These are phyloP conservation scores for Teinopalpus imperialis DNA, from an alignment of 2,888 invertebrate genomes.

Conservation along the genomic window DNA sequence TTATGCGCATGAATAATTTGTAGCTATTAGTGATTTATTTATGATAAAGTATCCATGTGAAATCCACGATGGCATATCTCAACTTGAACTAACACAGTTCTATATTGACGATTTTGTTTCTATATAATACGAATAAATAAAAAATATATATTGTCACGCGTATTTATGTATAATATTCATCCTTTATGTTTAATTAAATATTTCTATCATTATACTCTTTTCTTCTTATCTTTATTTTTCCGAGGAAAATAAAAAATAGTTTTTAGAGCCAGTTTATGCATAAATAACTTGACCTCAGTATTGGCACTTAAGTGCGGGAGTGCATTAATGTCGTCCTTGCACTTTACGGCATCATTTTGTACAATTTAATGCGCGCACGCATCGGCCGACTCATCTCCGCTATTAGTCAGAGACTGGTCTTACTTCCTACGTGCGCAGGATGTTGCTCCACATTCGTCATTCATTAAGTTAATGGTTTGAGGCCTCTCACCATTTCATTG, in stretches of 20 bases:
- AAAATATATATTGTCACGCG: background rate
- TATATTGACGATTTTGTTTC: slow-evolving; percentile 15
- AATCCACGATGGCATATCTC: slow-evolving; percentile 54
- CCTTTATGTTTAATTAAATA: too few species aligned
- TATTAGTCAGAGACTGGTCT: slow-evolving; percentile 69
- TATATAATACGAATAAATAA: background rate
- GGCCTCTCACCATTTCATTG: slow-evolving; percentile 54
- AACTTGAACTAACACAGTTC: slow-evolving; percentile 9
- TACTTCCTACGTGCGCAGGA: slow-evolving; percentile 71
- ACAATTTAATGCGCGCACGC: slow-evolving; percentile 36
- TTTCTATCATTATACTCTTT: slow-evolving; percentile 2
- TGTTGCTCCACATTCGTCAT: slow-evolving; percentile 74
- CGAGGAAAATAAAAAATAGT: slow-evolving; percentile 36
- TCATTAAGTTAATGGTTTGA: slow-evolving; percentile 67
- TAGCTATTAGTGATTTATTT: slow-evolving; percentile 73
- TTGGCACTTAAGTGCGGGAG: slow-evolving; percentile 45
- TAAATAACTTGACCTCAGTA: slow-evolving; percentile 44
- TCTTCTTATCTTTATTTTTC: slow-evolving; percentile 6
- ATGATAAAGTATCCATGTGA: slow-evolving; percentile 62
- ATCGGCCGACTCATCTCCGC: slow-evolving; percentile 58
- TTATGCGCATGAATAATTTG: slow-evolving; percentile 80
- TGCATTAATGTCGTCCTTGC: slow-evolving; percentile 63
- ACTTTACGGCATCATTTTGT: slow-evolving; percentile 46
- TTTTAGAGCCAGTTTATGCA: slow-evolving; percentile 32
- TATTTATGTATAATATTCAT: too few species aligned